Evolutionary conservation across 2,113 vertebrate genomes (phyloP), one percentile per base, ranked within the genome.

Genomic region (Sarotherodon lohbergeri): DNA sequence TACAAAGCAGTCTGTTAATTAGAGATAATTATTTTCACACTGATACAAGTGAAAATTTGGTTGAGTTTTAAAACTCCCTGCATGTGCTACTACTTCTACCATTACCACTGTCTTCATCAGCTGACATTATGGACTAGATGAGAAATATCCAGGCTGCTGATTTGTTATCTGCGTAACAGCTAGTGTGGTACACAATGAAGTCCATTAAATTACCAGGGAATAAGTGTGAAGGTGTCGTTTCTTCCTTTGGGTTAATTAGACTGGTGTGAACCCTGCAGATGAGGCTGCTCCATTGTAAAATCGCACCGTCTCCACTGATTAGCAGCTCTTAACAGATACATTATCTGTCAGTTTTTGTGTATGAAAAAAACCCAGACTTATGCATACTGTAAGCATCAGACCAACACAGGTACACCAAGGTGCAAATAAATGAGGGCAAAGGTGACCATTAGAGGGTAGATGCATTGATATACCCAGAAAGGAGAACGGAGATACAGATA

Each of bases 231-330:
- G 86, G 50, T 85, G 87, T 11, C 54, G 48, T 79, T 89, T 68
- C 19, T 22, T 73, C 48, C 81, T 85, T 32, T 29, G 63, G 90
- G 87, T 92, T 95, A 91, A 93, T 91, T 90, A 91, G 81, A 81
- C 52, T 13, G 29, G 80, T 84, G 83, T 81, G 83, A 91, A 87
- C 63, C 56, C 52, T 14, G 7, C 27, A 83, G 84, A 90, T 79
- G 50, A 86, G 88, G 86, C 29, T 17, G 57, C 12, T 14, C 43
- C 41, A 80, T 29, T 83, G 80, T 91, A 90, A 88, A 83, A 88
- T 82, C 41, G 54, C 55, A 22, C 55, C 11, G 46, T 93, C 89
- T 86, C 80, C 57, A 57, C 48, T 86, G 89, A 93, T 92, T 86
- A 93, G 85, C 61, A 50, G 14, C 12, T 57, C 16, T 14, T 54